Evolutionary conservation across 2,888 invertebrate genomes (phyloP), one percentile per base, ranked within the genome.

Genomic region (Protodeltote pygarga): DNA sequence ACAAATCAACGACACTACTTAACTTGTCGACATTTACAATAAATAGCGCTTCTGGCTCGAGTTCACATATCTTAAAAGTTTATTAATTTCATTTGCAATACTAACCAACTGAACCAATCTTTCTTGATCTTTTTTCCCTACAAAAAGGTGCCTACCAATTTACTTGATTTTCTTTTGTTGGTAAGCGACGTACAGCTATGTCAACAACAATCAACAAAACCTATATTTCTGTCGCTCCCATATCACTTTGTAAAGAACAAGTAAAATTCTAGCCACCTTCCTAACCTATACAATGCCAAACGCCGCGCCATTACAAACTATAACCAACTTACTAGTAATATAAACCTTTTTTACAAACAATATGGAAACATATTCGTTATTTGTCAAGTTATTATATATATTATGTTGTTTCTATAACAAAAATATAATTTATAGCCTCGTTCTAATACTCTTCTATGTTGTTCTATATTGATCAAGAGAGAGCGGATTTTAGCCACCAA

Each of bases 1-100:
- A 45, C 51, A 50, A 50, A 51, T 64, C 37, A 59, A 60, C 60
- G 52, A 59, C 60, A 64, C 60, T 46, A 62, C 40, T 34, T 15
- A 6, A 21, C 49, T 27, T 46, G n/a, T 48, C 35, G 33, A 51
- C 34, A 57, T 57, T 48, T 41, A 57, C 50, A 63, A 28, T 32
- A 27, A 16, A 51, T 64, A 64, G 65, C 65, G 69, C 69, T 65
- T 65, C 65, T 65, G 69, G 69, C 60, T 59, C 65, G 64, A 67
- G 64, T 67, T 67, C 20, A 45, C 21, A 46, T 42, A 46, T n/a
- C n/a, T n/a, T n/a, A 35, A 42, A 33, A 38, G 27, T 21, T 32
- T 27, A 9, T 11, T 34, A 10, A 20, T 11, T 3, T 29, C 24
- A 17, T 9, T 34, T 45, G 54, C 38, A 46, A 38, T 61, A 33